A percentile compares a stretch with the other conserved stretches of the same genome.
Evolutionary conservation across 2,888 invertebrate species (phyloP).

Genomic region (Colostygia pectinataria): DNA sequence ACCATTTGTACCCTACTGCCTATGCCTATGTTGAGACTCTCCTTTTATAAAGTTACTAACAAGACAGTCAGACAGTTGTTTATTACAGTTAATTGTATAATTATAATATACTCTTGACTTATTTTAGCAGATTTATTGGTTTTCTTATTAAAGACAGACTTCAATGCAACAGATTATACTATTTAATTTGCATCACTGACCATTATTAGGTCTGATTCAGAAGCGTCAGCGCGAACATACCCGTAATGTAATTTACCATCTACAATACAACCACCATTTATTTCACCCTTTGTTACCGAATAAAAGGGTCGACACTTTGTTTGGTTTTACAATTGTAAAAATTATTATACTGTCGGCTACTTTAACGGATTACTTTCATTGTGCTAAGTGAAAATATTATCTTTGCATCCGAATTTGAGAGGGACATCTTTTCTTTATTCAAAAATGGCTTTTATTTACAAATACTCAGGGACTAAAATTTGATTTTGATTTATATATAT

Average conservation of each 20-base stretch:
- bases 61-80: too few relatives aligned
- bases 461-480: neutral
- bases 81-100: too few relatives aligned
- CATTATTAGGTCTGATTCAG: constrained; percentile 54
- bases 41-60: too few relatives aligned
- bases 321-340: constrained; percentile 63
- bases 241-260: constrained; percentile 65
- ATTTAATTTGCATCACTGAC: constrained; percentile 67
- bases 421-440: neutral
- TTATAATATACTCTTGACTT: too few relatives aligned
- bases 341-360: constrained; percentile 69
- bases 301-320: constrained; percentile 62
- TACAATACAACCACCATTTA: constrained; percentile 50
- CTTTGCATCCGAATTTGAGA: constrained; percentile 19
- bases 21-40: too few relatives aligned
- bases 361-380: constrained; percentile 76
- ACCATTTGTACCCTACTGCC: too few relatives aligned
- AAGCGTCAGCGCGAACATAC: constrained; percentile 65
- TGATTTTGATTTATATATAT: neutral
- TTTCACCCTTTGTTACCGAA: constrained; percentile 61
- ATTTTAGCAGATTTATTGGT: too few relatives aligned
- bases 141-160: too few relatives aligned
- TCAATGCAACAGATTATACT: constrained; percentile 18
- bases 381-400: constrained; percentile 49
- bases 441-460: constrained; percentile 3